Base-by-base conservation (phyloP, 2,113 vertebrate genomes). In the Rhegmatorhina hoffmannsi region DNA sequence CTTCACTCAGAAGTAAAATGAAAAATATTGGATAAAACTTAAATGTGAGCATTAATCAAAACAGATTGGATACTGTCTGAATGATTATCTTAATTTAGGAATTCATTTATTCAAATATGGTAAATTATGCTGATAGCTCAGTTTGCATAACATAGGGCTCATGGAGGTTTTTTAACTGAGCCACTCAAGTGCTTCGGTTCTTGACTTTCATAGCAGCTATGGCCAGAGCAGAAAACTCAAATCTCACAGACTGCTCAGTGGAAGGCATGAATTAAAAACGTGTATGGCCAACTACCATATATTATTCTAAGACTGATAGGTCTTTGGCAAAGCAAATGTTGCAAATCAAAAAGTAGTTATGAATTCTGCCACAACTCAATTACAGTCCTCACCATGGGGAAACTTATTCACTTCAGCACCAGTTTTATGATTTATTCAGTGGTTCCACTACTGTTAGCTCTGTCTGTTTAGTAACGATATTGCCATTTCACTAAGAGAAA, bases 381-480 rank as follows among this genome's bases (percentile, higher is more conserved):
- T 92, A 93, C 7, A 17, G 5, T 73, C 86, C 53, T 97, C 60
- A 84, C 36, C 19, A 46, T 50, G 68, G 70, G 62, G 78, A 56
- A 93, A 78, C 74, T 91, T 92, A 87, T 81, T 96, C 85, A 91
- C 59, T 87, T 97, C 89, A 94, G 79, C 79, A 91, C 36, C 23
- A 46, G 67, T 88, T 96, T 95, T 89, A 89, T 89, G 47, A 96
- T 94, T 96, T 96, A 91, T 93, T 93, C 94, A 96, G 52, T 56
- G 44, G 60, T 94, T 95, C 34, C 16, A 34, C 29, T 69, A 80
- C 74, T 63, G 16, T 33, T 78, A 79, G 69, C 62, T 87, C 77
- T 91, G 87, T 78, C 67, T 83, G 89, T 63, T 38, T 78, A 77
- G 80, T 80, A 85, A 69, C 23, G 18, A 44, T 66, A 67, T 15